These are phyloP conservation scores for Takifugu flavidus DNA, from an alignment of 2,113 vertebrate genomes.

Conservation along the genomic window DNA sequence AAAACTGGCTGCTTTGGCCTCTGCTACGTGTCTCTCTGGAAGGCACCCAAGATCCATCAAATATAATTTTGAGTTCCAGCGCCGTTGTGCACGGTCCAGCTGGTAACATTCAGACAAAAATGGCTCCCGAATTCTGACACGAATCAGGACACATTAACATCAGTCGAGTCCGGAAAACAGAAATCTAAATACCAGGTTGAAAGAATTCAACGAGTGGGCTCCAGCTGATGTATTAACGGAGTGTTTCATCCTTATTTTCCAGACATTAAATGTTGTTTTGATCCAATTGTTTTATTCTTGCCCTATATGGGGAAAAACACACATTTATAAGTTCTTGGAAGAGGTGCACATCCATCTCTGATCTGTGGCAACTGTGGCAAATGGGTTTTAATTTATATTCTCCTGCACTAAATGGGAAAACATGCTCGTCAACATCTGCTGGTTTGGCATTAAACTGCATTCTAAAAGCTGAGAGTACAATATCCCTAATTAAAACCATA, in stretches of 20 bases:
- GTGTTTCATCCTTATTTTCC: background rate
- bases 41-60: slow-evolving; percentile 42
- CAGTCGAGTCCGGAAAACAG: slow-evolving; percentile 4
- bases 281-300: slow-evolving; percentile 6
- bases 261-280: slow-evolving; percentile 6
- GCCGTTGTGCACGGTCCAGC: background rate
- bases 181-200: background rate
- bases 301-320: no score
- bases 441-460: background rate
- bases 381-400: no score
- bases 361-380: no score
- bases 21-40: slow-evolving; percentile 32
- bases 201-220: background rate
- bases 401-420: no score
- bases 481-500: background rate
- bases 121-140: background rate
- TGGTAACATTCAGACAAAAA: slow-evolving; percentile 12
- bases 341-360: no score
- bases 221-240: background rate
- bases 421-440: background rate
- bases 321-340: no score
- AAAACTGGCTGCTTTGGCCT: slow-evolving; percentile 28
- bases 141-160: slow-evolving; percentile 19
- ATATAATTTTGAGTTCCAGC: slow-evolving; percentile 17
- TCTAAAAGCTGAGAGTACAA: background rate